These are phyloP conservation scores for Oscheius sp. DNA, from an alignment of 2,888 invertebrate genomes.

Conservation along the genomic window DNA sequence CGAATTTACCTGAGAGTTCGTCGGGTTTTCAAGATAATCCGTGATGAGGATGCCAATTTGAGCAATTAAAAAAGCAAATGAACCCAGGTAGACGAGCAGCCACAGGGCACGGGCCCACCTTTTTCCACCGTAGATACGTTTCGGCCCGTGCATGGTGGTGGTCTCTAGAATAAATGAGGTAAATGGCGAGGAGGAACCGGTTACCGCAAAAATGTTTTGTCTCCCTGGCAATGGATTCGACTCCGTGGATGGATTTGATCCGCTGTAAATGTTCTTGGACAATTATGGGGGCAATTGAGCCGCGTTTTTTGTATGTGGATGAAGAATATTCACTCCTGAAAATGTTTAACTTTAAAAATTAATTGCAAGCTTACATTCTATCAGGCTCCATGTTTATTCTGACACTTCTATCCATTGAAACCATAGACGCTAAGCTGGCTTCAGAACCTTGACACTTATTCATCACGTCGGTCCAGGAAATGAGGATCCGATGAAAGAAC, in stretches of 20 bases:
- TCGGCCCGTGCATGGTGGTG: conserved; percentile 69
- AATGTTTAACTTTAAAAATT: neutral
- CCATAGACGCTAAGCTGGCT: conserved; percentile 11
- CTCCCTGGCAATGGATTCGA: conserved; percentile 63
- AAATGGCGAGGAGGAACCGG: neutral
- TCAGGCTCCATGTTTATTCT: conserved; percentile 29
- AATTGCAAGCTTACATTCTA: neutral
- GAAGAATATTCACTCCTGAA: conserved; percentile 5
- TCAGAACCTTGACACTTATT: conserved; percentile 22
- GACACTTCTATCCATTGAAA: conserved; percentile 6
- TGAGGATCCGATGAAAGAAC: too few species aligned
- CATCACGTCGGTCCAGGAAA: neutral
- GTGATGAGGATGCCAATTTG: conserved; percentile 57
- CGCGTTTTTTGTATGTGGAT: conserved; percentile 9
- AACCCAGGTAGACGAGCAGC: conserved; percentile 56
- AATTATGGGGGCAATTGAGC: conserved; percentile 19
- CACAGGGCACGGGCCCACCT: conserved; percentile 57
- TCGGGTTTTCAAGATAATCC: conserved; percentile 62
- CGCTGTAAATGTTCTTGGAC: conserved; percentile 31
- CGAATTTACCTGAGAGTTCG: conserved; percentile 58
- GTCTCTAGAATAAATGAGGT: conserved; percentile 53
- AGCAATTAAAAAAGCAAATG: conserved; percentile 54
- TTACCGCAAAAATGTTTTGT: conserved; percentile 68
- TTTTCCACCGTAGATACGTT: conserved; percentile 63
- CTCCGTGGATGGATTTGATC: conserved; percentile 56